Evolutionary conservation across 1,140 invertebrate genomes (phyloP), one percentile per base, ranked within the genome.

Genomic region (Drosophila mojavensis): DNA sequence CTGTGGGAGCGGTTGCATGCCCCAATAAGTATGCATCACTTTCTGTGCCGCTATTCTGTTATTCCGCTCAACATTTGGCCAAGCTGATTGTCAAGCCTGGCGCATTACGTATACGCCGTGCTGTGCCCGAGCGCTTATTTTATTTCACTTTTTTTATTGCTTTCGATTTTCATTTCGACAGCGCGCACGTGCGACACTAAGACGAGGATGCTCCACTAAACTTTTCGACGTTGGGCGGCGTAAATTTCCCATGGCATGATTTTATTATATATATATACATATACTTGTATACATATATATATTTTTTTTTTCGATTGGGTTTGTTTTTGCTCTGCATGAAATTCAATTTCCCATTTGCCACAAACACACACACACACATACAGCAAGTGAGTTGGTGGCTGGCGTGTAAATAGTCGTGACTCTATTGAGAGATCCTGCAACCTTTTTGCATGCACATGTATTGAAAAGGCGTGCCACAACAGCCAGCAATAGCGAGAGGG

Each of bases 91-190:
- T 84, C 81, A 84, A 80, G 58, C 36, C 53, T 77, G 69, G 51
- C 72, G 53, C 69, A 82, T 82, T 88, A 82, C 75, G 75, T 85
- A 88, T 79, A 86, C 75, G 70, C 79, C 75, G 60, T 78, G 81
- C 61, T 59, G 81, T 71, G 59, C 56, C 59, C 24, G 11, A n/a
- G 3, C 20, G 24, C 50, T 54, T 54, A 69, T 69, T 69, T 69
- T 73, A 73, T 75, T 71, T 70, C 73, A 64, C 47, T 75, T 56
- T 64, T 89, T 89, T 89, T 89, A 89, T 89, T 89, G 84, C 84
- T 89, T 89, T 89, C 84, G 84, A 89, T 89, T 89, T 89, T 84
- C 84, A 84, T 84, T 89, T 89, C 76, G 80, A 84, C 70, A 72
- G 84, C 78, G 69, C 74, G 80, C 84, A 89, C 84, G 84, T 89